Conservation (phyloP, 2,888 invertebrate species). For the Oligia latruncula region DNA sequence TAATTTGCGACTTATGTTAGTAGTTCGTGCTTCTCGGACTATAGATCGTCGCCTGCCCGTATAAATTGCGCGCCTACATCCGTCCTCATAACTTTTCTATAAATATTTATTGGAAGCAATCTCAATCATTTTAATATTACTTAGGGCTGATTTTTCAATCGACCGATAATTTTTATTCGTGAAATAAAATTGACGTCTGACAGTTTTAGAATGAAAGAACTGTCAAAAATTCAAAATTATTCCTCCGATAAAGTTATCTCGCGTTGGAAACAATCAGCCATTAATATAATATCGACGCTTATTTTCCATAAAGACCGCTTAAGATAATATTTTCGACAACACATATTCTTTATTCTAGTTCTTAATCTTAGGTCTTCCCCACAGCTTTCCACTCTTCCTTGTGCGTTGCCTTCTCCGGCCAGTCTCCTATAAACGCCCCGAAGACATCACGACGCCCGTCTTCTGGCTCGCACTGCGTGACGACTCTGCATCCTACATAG, state of each 20-base stretch:
- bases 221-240: no score
- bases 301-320: no score
- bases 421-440: neutral
- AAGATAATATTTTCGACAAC: neutral
- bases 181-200: no score
- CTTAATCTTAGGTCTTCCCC: neutral
- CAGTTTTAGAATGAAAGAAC: no score
- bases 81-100: neutral
- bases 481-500: neutral
- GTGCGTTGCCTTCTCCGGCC: neutral
- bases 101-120: neutral
- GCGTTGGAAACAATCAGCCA: no score
- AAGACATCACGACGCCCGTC: neutral
- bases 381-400: neutral
- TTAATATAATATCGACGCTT: no score
- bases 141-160: no score
- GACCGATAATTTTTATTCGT: no score
- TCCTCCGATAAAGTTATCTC: no score
- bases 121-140: neutral
- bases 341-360: neutral
- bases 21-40: neutral
- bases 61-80: conserved; percentile 6
- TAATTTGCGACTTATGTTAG: neutral
- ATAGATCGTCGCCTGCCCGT: neutral
- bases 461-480: neutral